phyloP scores from a whole-genome alignment of 2,888 invertebrate genomes.

The Lasius platythorax region DNA sequence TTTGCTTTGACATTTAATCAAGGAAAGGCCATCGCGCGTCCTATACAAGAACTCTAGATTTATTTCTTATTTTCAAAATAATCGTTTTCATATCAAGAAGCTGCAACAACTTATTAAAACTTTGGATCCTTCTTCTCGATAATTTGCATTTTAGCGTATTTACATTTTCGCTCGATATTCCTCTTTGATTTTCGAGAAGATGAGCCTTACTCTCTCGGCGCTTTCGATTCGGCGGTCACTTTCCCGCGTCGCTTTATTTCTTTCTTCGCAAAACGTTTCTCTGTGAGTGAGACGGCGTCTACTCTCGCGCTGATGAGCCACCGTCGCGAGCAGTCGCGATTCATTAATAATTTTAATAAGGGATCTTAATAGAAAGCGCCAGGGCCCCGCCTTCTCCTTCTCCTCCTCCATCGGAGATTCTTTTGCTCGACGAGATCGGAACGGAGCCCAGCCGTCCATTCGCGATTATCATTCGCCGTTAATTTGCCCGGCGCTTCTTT shows the following conservation, averaged over 20 bases:
- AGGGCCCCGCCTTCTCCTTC: neutral
- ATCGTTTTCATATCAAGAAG: neutral
- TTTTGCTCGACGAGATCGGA: conserved; percentile 50
- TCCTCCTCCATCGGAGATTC: conserved; percentile 14
- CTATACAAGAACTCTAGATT: neutral
- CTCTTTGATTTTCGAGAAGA: conserved; percentile 36
- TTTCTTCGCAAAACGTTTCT: conserved; percentile 30
- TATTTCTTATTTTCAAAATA: conserved; percentile 10
- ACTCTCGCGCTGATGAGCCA: conserved; percentile 30
- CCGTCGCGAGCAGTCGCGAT: conserved; percentile 56
- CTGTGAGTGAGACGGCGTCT: neutral
- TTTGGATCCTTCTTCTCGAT: neutral
- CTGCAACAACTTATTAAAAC: conserved; percentile 1
- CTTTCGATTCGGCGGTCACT: conserved; percentile 12
- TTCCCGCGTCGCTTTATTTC: conserved; percentile 19
- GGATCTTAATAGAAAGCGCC: conserved; percentile 55
- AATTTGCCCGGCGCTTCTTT: conserved; percentile 44
- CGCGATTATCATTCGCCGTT: conserved; percentile 56
- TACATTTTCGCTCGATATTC: conserved; percentile 46
- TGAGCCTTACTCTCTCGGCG: neutral
- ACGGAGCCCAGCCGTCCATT: conserved; percentile 49
- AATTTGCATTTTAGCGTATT: conserved; percentile 26
- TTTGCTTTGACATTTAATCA: neutral
- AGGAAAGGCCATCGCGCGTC: too few relatives aligned
- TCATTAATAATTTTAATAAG: conserved; percentile 70